Percentiles rank a stretch among this genome's conserved stretches.
Conservation (phyloP, 2,888 invertebrate genomes). For the Drosophila meridiana region DNA sequence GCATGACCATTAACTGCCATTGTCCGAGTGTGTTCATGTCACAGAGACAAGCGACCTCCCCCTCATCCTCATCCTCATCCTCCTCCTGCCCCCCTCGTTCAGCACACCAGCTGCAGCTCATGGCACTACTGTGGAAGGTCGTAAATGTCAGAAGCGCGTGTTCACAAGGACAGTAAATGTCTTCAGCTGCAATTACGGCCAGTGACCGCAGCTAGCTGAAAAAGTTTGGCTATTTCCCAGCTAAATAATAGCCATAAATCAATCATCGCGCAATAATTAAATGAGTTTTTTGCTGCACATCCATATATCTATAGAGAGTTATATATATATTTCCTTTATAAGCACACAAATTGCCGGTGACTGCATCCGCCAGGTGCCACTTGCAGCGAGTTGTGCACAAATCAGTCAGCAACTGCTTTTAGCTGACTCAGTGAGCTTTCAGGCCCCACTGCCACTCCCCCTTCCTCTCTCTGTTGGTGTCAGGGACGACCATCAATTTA, state of each 20-base stretch:
- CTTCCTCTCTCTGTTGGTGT: slow-evolving; percentile 21
- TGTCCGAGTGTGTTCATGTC: slow-evolving; percentile 74
- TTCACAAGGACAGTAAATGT: slow-evolving; percentile 75
- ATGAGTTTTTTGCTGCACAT: slow-evolving; percentile 9
- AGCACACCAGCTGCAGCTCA: slow-evolving; percentile 33
- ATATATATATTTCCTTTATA: not conserved
- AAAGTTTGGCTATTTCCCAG: slow-evolving; percentile 35
- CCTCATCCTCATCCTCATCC: not conserved
- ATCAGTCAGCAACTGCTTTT: slow-evolving; percentile 62
- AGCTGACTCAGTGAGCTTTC: slow-evolving; percentile 71
- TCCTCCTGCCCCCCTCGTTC: not conserved
- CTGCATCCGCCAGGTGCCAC: slow-evolving; percentile 36
- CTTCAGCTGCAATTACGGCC: slow-evolving; percentile 81
- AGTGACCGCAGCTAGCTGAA: slow-evolving; percentile 8
- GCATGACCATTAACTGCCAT: slow-evolving; percentile 76
- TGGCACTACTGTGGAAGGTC: slow-evolving; percentile 73
- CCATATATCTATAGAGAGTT: not conserved
- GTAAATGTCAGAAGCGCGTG: slow-evolving; percentile 81
- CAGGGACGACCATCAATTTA: slow-evolving; percentile 66
- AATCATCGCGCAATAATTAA: slow-evolving; percentile 63
- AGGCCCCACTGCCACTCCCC: not conserved
- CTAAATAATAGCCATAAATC: slow-evolving; percentile 59
- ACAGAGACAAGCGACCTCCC: slow-evolving; percentile 48
- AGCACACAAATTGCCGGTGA: slow-evolving; percentile 24
- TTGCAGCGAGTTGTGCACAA: slow-evolving; percentile 18